These are phyloP conservation scores for Propithecus deckenii DNA, from an alignment of 2,797 vertebrate genomes.

Conservation along the genomic window DNA sequence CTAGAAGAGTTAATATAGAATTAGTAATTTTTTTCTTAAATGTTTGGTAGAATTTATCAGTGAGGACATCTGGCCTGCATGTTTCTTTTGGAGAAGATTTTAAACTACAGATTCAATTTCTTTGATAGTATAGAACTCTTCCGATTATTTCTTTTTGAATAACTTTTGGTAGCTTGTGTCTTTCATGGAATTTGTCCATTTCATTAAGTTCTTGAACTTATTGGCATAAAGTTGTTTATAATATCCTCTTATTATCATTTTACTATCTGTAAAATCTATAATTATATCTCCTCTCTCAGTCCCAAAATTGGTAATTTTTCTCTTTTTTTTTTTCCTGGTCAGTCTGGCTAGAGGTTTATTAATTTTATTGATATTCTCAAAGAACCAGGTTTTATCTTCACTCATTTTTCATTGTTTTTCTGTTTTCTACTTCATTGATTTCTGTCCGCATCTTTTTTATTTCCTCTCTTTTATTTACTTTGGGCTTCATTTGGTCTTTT, in stretches of 20 bases:
- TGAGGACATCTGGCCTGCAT: background rate
- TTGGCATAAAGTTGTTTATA: background rate
- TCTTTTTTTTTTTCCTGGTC: background rate
- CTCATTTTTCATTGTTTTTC: background rate
- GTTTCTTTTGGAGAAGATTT: background rate
- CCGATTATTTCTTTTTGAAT: background rate
- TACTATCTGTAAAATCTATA: background rate
- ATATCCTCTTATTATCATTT: background rate
- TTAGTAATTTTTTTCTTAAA: background rate
- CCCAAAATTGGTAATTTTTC: background rate
- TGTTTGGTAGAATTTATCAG: background rate
- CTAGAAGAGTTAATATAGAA: background rate
- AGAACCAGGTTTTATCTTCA: background rate
- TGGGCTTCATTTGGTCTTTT: background rate
- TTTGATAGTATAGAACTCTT: background rate
- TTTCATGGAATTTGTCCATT: background rate
- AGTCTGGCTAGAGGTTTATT: background rate
- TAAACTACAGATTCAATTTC: background rate
- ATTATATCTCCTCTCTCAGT: background rate
- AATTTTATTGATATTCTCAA: background rate
- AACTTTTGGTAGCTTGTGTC: background rate
- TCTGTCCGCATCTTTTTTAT: background rate
- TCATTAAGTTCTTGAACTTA: background rate
- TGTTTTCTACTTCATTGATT: background rate
- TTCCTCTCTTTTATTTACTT: background rate